Base-by-base conservation (phyloP, 2,888 invertebrate species). In the Xestia ashworthii region DNA sequence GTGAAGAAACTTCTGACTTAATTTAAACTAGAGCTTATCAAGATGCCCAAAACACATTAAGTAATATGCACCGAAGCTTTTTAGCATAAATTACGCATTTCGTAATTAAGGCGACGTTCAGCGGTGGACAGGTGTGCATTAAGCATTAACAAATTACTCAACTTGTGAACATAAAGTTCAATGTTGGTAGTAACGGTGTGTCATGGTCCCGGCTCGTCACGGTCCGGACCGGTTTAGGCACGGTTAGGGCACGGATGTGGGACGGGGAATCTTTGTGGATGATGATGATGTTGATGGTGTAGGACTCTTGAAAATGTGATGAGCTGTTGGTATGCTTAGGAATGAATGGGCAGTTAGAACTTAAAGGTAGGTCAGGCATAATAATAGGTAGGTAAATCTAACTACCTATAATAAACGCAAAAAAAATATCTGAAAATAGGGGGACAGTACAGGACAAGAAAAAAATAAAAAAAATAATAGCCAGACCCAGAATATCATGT, bases 81-180 rank as follows among this genome's bases (percentile, higher is more conserved):
- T 75, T 46, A 68, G 78, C 58, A 78, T 80, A 80, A 62, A 78
- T 80, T 64, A 71, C 62, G 22, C 19, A 38, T 85, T 81, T 81
- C 79, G 76, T 79, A 87, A 87, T 78, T 71, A 78, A 74, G 64
- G 6, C 67, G 72, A 75, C 69, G 69, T 66, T 53, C 79, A 55
- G 53, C 69, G 38, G 65, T 64, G 79, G 76, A 80, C 82, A 81
- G 83, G 80, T 80, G 85, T 80, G 80, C 80, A 77, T 81, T 80
- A 70, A 76, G 53, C 76, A 71, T 81, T 78, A 79, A 83, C 80
- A 74, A 73, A 88, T 87, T 82, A 82, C 88, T 79, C 79, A 85
- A 84, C 62, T 62, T 68, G 75, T 78, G 64, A 74, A 77, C 73
- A 80, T 84, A 82, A 88, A 88, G 87, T 88, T 88, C 87, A 88